Evolutionary conservation across 2,113 vertebrate genomes (phyloP), one percentile per base, ranked within the genome.

Genomic region (Centropus bengalensis): DNA sequence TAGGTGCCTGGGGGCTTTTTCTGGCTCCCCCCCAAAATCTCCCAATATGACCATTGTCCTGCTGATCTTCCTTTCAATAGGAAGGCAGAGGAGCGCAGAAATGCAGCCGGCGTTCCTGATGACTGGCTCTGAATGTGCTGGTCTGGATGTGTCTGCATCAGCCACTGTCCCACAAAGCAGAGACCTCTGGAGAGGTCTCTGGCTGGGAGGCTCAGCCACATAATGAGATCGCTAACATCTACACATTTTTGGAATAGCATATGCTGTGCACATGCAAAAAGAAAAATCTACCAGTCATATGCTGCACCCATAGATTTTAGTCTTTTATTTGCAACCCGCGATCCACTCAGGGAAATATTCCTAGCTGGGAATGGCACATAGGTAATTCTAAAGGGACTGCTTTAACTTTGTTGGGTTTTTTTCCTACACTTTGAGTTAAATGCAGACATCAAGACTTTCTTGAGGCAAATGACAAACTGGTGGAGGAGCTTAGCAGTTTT

Each of bases 211-310:
- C 75, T 96, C 64, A 86, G 77, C 68, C 63, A 69, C 69, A 97
- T 80, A 98, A 98, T 97, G 70, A 86, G 97, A 93, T 66, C 94
- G 93, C 96, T 68, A 70, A 69, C 89, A 59, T 85, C 80, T 9
- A 82, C 97, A 95, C 95, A 97, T 97, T 98, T 97, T 94, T 96
- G 80, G 77, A 71, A 84, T 30, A 66, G 73, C 6, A 0, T 4
- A 0, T 75, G 79, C 91, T 90, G 64, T 33, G 60, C 40, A 14
- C 32, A 4, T 78, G 85, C 68, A 89, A 91, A 94, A 95, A 81
- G 69, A 79, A 96, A 86, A 95, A 91, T 77, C 73, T 59, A 15
- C 36, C 36, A 88, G 66, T 89, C 86, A 84, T 27, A 4, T 69
- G 77, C 79, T 80, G 62, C 49, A 27, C n/a, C 51, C 66, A 14